These are phyloP conservation scores for Anableps anableps DNA, from an alignment of 2,797 vertebrate species.

Conservation along the genomic window DNA sequence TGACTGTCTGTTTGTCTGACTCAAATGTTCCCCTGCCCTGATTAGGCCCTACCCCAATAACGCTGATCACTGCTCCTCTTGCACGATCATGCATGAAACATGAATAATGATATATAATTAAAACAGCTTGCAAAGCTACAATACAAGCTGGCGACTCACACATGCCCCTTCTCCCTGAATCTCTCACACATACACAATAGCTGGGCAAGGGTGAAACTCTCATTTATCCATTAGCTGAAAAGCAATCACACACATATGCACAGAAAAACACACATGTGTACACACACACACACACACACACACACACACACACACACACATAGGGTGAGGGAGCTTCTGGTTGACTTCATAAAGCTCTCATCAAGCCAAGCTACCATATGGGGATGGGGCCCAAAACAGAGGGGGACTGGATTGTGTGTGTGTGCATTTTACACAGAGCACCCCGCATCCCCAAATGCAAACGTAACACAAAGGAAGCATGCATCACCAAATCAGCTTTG, in stretches of 20 bases:
- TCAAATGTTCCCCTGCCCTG: slow-evolving; percentile 48
- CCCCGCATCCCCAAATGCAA: slow-evolving; percentile 54
- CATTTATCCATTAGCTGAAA: slow-evolving; percentile 71
- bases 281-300: slow-evolving; percentile 25
- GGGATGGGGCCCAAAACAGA: slow-evolving; percentile 79
- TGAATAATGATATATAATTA: slow-evolving; percentile 80
- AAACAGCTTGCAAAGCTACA: slow-evolving; percentile 73
- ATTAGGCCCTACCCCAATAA: slow-evolving; percentile 58
- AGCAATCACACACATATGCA: slow-evolving; percentile 63
- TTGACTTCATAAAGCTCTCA: slow-evolving; percentile 82
- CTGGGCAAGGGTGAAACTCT: slow-evolving; percentile 61
- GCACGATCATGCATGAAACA: slow-evolving; percentile 77
- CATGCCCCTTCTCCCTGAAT: slow-evolving; percentile 41
- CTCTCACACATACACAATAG: slow-evolving; percentile 38
- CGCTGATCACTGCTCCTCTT: slow-evolving; percentile 63
- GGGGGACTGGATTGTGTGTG: slow-evolving; percentile 64
- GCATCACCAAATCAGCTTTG: slow-evolving; percentile 78
- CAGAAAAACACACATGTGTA: slow-evolving; percentile 21
- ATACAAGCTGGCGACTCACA: slow-evolving; percentile 65
- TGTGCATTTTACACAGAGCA: slow-evolving; percentile 38
- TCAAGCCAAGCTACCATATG: slow-evolving; percentile 83
- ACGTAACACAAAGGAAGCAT: slow-evolving; percentile 76
- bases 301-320: slow-evolving; percentile 26
- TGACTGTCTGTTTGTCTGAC: slow-evolving; percentile 47
- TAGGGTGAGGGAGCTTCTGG: slow-evolving; percentile 64